Conservation (phyloP, 2,888 invertebrate genomes). For the Acleris holmiana region DNA sequence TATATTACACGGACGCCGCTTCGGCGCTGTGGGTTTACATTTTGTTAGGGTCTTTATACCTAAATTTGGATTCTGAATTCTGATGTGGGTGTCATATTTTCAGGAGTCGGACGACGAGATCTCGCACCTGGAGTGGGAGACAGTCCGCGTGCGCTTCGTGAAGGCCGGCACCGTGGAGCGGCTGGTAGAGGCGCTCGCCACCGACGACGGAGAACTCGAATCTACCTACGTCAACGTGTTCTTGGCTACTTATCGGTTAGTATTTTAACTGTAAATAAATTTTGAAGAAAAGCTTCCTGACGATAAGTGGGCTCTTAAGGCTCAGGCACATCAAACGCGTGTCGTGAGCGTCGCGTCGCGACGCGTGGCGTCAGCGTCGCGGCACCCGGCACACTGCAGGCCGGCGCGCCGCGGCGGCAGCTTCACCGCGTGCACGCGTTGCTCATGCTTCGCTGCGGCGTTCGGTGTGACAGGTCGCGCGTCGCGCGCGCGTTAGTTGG, state of each 20-base stretch:
- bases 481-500: too few species aligned
- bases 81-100: slow-evolving; percentile 45
- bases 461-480: too few species aligned
- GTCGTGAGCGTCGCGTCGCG: too few species aligned
- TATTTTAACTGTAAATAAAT: not conserved
- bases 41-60: not conserved
- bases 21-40: slow-evolving; percentile 5
- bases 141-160: slow-evolving; percentile 96
- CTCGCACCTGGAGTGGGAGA: slow-evolving; percentile 99
- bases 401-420: too few species aligned
- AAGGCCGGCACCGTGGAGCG: slow-evolving; percentile 98
- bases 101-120: slow-evolving; percentile 96
- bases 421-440: too few species aligned
- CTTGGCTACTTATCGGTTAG: slow-evolving; percentile 95
- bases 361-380: too few species aligned
- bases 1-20: slow-evolving; percentile 19
- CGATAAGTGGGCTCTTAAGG: too few species aligned
- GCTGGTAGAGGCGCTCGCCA: slow-evolving; percentile 96
- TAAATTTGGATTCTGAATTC: too few species aligned
- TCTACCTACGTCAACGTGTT: slow-evolving; percentile 99
- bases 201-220: slow-evolving; percentile 97
- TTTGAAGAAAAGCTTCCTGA: not conserved
- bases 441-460: too few species aligned
- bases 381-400: too few species aligned
- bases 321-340: too few species aligned